A percentile compares a stretch with the other conserved stretches of the same genome.
phyloP scores from a whole-genome alignment of 2,797 vertebrate genomes.

The Sebastes ruberrimus region DNA sequence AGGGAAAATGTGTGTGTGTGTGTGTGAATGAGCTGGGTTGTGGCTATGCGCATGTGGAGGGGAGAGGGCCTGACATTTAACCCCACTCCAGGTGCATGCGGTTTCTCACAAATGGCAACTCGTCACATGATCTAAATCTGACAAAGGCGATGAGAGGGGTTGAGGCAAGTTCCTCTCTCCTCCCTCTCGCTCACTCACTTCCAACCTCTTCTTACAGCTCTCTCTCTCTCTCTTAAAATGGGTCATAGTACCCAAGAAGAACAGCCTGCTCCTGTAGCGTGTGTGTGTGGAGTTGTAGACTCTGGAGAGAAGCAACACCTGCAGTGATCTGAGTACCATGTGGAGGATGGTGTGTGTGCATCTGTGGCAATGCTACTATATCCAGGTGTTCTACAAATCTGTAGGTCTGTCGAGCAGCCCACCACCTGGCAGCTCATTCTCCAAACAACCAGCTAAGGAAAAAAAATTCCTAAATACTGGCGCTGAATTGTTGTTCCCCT shows the following conservation, averaged over 20 bases:
- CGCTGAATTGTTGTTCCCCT: conserved; percentile 35
- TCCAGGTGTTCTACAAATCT: conserved; percentile 59
- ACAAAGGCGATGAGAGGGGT: conserved; percentile 77
- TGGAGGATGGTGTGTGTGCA: conserved; percentile 39
- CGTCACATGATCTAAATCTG: conserved; percentile 85
- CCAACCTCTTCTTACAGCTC: conserved; percentile 34
- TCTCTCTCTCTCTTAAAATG: conserved; percentile 49
- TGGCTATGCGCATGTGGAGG: conserved; percentile 24
- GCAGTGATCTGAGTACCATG: conserved; percentile 54
- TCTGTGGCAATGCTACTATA: conserved; percentile 30
- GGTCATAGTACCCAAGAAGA: conserved; percentile 57
- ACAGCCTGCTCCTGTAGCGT: conserved; percentile 31
- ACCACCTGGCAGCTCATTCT: conserved; percentile 36
- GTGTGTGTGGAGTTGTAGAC: not conserved
- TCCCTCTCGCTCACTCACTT: conserved; percentile 21
- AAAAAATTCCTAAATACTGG: conserved; percentile 35
- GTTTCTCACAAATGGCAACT: conserved; percentile 90
- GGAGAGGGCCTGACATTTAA: conserved; percentile 86
- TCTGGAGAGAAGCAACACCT: conserved; percentile 56
- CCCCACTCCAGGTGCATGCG: conserved; percentile 90
- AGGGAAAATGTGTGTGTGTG: conserved; percentile 16
- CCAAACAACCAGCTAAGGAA: conserved; percentile 43
- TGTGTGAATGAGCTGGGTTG: conserved; percentile 31
- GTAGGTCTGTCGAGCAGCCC: conserved; percentile 22
- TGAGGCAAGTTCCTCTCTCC: conserved; percentile 59